phyloP scores from a whole-genome alignment of 1,140 invertebrate species.

The Philopotamus ludificatus region DNA sequence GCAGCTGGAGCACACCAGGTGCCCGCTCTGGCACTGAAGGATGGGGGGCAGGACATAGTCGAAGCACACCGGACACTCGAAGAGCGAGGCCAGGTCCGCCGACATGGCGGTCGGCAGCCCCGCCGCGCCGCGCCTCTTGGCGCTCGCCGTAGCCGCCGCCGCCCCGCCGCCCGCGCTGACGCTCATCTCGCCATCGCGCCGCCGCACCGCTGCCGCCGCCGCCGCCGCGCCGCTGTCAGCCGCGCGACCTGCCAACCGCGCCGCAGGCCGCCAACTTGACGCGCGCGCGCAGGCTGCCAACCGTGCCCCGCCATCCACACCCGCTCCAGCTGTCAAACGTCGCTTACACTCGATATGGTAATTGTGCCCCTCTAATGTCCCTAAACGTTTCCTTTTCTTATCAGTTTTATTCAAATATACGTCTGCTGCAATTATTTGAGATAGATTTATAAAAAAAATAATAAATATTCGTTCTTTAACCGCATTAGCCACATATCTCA shows the following conservation, averaged over 20 bases:
- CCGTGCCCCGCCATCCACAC: background rate
- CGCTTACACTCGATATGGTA: background rate
- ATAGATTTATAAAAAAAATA: too few species aligned
- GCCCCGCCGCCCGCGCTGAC: background rate
- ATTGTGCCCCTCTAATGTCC: background rate
- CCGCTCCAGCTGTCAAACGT: background rate
- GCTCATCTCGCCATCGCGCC: constrained; percentile 4
- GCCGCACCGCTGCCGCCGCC: background rate
- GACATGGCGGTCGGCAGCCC: constrained; percentile 62
- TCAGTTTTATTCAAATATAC: too few species aligned
- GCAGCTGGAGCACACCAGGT: constrained; percentile 91
- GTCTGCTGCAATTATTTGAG: too few species aligned
- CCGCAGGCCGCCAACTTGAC: background rate
- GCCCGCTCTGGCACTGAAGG: constrained; percentile 83
- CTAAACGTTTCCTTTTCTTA: too few species aligned
- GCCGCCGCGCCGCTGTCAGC: background rate
- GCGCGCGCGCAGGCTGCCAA: background rate
- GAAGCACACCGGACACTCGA: constrained; percentile 99
- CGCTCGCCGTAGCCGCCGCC: background rate
- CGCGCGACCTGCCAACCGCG: background rate
- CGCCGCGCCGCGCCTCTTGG: constrained; percentile 42
- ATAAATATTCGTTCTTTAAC: too few species aligned
- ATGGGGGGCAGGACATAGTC: constrained; percentile 99
- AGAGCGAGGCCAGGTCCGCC: constrained; percentile 89
- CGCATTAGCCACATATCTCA: too few species aligned